Base-by-base conservation (phyloP, 2,797 vertebrate species). In the Myotis daubentonii region DNA sequence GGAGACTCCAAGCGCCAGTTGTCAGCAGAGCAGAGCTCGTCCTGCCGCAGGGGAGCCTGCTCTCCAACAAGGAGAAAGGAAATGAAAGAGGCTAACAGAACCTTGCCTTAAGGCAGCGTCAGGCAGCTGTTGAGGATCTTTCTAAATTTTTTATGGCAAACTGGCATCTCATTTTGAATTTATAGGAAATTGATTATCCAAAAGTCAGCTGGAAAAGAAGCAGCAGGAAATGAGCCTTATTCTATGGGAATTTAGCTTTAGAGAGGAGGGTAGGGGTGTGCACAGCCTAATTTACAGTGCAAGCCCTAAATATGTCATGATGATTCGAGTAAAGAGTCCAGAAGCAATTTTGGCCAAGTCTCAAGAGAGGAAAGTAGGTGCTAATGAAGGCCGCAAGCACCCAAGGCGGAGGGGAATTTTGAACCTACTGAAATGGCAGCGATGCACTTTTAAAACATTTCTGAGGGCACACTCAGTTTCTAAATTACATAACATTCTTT, bases 81-180 rank as follows among this genome's bases (percentile, higher is more conserved):
- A 91, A 84, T 53, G 11, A 72, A 44, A 78, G 33, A 16, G 17
- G 2, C 4, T 13, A 62, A 66, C 53, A 79, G 91, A 65, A 51
- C 23, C 28, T 28, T 10, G 53, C 71, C 90, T 60, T 33, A 23
- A 44, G 82, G 91, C 81, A 47, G 60, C 25, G 57, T 80, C 51
- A 90, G 82, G 62, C 28, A 49, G 74, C 44, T 36, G 68, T 6
- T 84, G 23, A 92, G 70, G 72, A 82, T 23, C 38, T 36, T 55
- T 71, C 25, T 33, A 65, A 91, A 70, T 60, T 1, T 85, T 90
- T 86, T 72, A 81, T 71, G 38, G 70, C 74, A 90, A 92, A 91
- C 47, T 86, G 79, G 38, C 83, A 79, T 75, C 75, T 93, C 80
- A 15, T 36, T 91, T 87, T 93, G 82, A 94, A 66, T 89, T 94